phyloP scores from a whole-genome alignment of 2,888 invertebrate species.

The Meteorus colon region DNA sequence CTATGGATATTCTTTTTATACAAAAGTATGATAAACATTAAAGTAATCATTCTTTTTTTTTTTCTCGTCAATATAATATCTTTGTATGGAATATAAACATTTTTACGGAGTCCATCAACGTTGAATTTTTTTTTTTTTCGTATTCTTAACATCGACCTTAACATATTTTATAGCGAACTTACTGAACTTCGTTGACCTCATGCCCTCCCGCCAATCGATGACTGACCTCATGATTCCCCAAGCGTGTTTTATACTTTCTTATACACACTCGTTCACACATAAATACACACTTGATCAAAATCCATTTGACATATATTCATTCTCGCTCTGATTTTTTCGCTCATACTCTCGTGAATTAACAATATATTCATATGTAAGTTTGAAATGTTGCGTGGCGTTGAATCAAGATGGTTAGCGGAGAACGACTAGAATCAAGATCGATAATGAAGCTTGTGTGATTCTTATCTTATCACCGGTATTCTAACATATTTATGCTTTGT shows the following conservation, averaged over 20 bases:
- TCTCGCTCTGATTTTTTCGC: neutral
- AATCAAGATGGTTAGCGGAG: slow-evolving; percentile 44
- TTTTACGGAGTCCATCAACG: too few species aligned
- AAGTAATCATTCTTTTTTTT: too few species aligned
- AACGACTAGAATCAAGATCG: neutral
- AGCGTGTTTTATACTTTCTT: slow-evolving; percentile 16
- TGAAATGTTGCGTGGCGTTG: slow-evolving; percentile 55
- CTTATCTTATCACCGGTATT: neutral
- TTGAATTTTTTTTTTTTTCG: too few species aligned
- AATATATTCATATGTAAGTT: slow-evolving; percentile 29
- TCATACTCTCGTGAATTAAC: neutral
- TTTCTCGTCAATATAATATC: too few species aligned
- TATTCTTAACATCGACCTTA: neutral
- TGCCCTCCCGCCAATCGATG: slow-evolving; percentile 28
- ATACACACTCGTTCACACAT: neutral
- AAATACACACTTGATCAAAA: too few species aligned
- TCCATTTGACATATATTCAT: too few species aligned
- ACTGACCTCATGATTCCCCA: slow-evolving; percentile 29
- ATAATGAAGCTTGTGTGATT: neutral
- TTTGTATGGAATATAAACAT: too few species aligned
- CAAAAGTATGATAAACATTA: too few species aligned
- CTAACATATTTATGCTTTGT: neutral
- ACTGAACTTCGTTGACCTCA: slow-evolving; percentile 15
- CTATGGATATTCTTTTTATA: too few species aligned
- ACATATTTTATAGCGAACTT: slow-evolving; percentile 3